Percentiles rank a stretch among this genome's conserved stretches.
Evolutionary conservation across 2,797 vertebrate genomes (phyloP).

Genomic region (Rhincodon typus): DNA sequence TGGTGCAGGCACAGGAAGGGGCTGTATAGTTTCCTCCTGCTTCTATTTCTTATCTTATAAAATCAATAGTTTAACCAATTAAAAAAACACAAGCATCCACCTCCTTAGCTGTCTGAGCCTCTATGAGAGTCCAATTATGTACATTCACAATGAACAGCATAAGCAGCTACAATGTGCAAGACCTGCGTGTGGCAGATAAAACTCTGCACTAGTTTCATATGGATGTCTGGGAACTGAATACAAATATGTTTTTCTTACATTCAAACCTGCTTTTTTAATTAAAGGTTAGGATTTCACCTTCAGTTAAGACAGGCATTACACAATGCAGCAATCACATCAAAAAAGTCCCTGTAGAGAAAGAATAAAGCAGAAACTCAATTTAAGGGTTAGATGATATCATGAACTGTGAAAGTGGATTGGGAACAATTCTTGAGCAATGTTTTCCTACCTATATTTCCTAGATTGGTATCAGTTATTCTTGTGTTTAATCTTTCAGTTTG

Average conservation of each 20-base stretch:
- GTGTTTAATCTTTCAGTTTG: neutral
- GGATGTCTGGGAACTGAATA: neutral
- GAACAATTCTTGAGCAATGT: neutral
- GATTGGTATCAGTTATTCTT: neutral
- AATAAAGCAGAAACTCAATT: neutral
- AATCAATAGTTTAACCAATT: neutral
- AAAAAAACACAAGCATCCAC: neutral
- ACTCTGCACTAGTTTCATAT: neutral
- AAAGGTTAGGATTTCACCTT: neutral
- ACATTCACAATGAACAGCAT: neutral
- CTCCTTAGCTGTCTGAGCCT: neutral
- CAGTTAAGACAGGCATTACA: neutral
- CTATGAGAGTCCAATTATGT: neutral
- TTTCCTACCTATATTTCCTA: neutral
- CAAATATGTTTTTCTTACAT: neutral
- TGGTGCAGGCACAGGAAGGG: too few species aligned
- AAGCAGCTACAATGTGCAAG: neutral
- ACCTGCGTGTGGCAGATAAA: neutral
- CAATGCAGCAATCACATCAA: neutral
- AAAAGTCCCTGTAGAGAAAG: neutral
- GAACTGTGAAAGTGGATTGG: neutral
- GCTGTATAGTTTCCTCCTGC: neutral
- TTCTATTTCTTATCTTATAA: neutral
- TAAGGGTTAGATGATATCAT: neutral
- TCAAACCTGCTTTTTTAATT: neutral